These are phyloP conservation scores for Orestias chungarensis DNA, from an alignment of 2,797 vertebrate genomes.

Conservation along the genomic window DNA sequence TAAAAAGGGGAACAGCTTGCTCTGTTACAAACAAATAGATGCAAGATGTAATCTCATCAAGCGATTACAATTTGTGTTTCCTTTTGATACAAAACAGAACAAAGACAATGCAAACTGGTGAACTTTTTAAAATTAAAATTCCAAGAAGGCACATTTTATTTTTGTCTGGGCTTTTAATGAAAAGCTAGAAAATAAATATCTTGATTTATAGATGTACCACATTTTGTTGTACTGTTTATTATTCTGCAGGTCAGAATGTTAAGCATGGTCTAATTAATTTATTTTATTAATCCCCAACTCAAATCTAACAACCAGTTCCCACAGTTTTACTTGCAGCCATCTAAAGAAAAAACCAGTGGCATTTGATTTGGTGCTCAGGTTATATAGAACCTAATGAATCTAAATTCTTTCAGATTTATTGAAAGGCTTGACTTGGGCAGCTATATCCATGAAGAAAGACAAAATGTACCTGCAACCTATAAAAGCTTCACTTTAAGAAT, in stretches of 20 bases:
- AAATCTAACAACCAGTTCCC: neutral
- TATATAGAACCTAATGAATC: neutral
- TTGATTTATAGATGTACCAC: conserved; percentile 3
- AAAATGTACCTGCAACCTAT: neutral
- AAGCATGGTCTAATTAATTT: neutral
- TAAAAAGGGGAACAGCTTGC: conserved; percentile 57
- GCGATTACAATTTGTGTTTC: conserved; percentile 67
- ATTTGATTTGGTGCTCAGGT: neutral
- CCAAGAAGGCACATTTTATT: conserved; percentile 9
- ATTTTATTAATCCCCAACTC: neutral
- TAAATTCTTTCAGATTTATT: neutral
- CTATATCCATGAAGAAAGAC: neutral
- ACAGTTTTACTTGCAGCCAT: neutral
- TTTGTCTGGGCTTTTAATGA: conserved; percentile 34
- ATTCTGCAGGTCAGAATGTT: conserved; percentile 1
- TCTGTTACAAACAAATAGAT: conserved; percentile 70
- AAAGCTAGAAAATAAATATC: conserved; percentile 15
- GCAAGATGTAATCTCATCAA: conserved; percentile 77
- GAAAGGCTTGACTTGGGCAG: neutral
- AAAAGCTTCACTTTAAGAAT: neutral
- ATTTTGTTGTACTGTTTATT: conserved; percentile 1
- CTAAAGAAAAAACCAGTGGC: neutral
- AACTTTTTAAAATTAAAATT: conserved; percentile 23
- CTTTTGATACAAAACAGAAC: conserved; percentile 42
- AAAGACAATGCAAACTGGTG: conserved; percentile 31